phyloP scores from a whole-genome alignment of 1,140 invertebrate genomes.

The Linepithema humile region DNA sequence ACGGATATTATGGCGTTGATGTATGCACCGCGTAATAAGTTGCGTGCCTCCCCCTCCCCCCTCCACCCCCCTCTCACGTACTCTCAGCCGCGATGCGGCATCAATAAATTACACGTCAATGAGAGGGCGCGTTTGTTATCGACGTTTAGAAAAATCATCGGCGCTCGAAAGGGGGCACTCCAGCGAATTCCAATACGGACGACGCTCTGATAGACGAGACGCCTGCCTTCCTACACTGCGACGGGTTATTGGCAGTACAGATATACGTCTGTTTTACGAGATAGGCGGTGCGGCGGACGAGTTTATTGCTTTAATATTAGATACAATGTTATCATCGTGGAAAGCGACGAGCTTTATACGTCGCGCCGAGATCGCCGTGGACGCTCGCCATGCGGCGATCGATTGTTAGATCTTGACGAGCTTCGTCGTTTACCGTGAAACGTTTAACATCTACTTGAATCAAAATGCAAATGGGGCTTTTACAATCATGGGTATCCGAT shows the following conservation, averaged over 20 bases:
- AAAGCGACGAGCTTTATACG: conserved; percentile 34
- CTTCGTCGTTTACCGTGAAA: conserved; percentile 23
- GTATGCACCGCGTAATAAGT: conserved; percentile 34
- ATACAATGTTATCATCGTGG: conserved; percentile 62
- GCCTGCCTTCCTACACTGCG: conserved; percentile 27
- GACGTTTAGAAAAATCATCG: conserved; percentile 53
- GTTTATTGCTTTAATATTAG: conserved; percentile 73
- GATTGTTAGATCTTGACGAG: conserved; percentile 26
- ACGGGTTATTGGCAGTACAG: conserved; percentile 47
- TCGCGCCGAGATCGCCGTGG: conserved; percentile 8
- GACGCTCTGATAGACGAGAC: conserved; percentile 46
- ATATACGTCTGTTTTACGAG: conserved; percentile 55
- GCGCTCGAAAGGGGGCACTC: conserved; percentile 37
- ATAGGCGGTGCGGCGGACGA: conserved; percentile 40
- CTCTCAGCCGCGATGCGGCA: conserved; percentile 9
- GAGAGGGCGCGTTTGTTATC: conserved; percentile 45
- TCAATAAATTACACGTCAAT: conserved; percentile 36
- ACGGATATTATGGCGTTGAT: conserved; percentile 27
- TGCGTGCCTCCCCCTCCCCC: not conserved
- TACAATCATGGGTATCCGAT: not conserved
- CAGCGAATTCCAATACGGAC: conserved; percentile 56
- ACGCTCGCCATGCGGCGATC: conserved; percentile 10
- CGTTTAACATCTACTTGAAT: conserved; percentile 18
- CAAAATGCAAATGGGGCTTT: conserved; percentile 39
- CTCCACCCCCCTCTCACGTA: not conserved